Evolutionary conservation across 2,113 vertebrate genomes (phyloP).

Genomic region (Piprites chloris): DNA sequence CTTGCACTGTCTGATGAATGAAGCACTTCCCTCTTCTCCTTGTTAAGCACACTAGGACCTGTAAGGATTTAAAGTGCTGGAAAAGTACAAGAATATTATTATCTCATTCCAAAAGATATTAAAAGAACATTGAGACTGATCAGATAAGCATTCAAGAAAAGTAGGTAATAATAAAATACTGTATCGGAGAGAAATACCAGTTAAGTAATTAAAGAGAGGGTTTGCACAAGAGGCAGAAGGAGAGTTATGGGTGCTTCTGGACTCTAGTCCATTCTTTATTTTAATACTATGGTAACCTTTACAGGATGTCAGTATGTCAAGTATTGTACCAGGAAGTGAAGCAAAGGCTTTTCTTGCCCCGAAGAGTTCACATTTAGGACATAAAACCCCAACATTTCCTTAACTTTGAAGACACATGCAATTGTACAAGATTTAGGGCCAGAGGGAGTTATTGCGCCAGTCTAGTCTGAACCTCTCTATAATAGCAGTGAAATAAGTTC

Average conservation of each 20-base stretch:
- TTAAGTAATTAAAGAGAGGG: slow-evolving; percentile 22
- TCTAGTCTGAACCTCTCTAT: not conserved
- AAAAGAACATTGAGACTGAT: slow-evolving; percentile 10
- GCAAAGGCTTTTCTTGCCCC: not conserved
- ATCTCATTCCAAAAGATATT: slow-evolving; percentile 4
- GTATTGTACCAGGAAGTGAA: not conserved
- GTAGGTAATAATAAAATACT: slow-evolving; percentile 44
- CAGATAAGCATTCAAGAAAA: slow-evolving; percentile 26
- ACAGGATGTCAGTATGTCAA: not conserved
- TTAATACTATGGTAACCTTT: slow-evolving; percentile 21
- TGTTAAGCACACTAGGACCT: not conserved
- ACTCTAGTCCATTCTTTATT: slow-evolving; percentile 14
- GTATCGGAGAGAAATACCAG: not conserved
- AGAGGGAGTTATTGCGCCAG: not conserved
- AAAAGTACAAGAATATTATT: slow-evolving; percentile 40
- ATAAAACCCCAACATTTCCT: not conserved
- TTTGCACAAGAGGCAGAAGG: slow-evolving; percentile 1
- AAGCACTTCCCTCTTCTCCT: not conserved
- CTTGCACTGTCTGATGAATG: not conserved
- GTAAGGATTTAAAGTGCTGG: slow-evolving; percentile 15
- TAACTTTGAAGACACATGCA: not conserved
- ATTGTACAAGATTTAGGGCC: not conserved
- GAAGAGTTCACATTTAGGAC: not conserved
- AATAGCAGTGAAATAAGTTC: not conserved
- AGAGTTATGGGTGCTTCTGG: not conserved